Evolutionary conservation across 2,888 invertebrate genomes (phyloP), one percentile per base, ranked within the genome.

Genomic region (Drosophila fungiperda): DNA sequence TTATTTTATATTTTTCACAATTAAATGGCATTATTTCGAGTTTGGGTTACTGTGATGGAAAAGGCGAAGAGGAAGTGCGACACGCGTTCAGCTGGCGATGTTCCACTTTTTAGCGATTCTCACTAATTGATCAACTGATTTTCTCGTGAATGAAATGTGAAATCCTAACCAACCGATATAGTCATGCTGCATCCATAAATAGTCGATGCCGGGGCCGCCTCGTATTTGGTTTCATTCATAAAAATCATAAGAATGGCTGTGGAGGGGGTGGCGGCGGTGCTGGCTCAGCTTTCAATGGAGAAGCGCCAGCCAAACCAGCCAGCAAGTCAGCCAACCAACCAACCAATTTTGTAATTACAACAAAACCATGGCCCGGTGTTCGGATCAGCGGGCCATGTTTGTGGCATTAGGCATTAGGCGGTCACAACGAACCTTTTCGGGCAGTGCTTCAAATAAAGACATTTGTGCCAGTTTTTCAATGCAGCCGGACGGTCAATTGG

Each of bases 131-230:
- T 84, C 76, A 74, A 65, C 66, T 67, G 83, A 80, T 81, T 84
- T 83, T 83, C 81, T 66, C 81, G 50, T 89, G 80, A 89, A 89
- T 85, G 85, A 89, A 85, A 89, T 89, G 82, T 87, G 87, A 85
- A 87, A 87, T 84, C 82, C 67, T 81, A 71, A 52, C 23, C 40
- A 48, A 50, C 74, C 58, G 69, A 74, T 77, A 82, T 68, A 83
- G 85, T 59, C 65, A 73, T 67, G 78, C 57, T 52, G 69, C 29
- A 29, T 69, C 89, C 89, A 87, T 89, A 84, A 72, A 87, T 79
- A 77, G 83, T 77, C 77, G 81, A 68, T 67, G 53, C 40, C 48
- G 60, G 54, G 57, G 32, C 71, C 57, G 75, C 60, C 68, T 80
- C 68, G 76, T 66, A 72, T 80, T 77, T 66, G 82, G 78, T 76